Conservation (phyloP, 2,888 invertebrate species). For the Drosophila gaucha region DNA sequence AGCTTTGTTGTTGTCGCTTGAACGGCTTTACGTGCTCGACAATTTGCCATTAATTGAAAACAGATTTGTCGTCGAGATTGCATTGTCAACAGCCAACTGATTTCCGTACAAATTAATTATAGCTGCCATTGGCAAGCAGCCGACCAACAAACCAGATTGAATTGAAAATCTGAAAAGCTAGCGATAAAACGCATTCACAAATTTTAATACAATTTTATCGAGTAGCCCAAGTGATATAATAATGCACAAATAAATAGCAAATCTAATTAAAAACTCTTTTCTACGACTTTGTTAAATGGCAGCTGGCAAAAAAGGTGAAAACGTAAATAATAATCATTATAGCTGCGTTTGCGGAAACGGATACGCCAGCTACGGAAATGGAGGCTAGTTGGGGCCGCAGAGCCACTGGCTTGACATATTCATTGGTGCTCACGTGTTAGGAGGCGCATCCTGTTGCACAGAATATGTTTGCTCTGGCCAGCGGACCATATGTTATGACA, state of each 20-base stretch:
- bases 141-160: slow-evolving; percentile 2
- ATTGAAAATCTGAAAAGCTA: slow-evolving; percentile 13
- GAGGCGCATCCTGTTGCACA: slow-evolving; percentile 37
- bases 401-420: slow-evolving; percentile 48
- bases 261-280: neutral
- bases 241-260: too few species aligned
- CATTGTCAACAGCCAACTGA: slow-evolving; percentile 75
- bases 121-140: slow-evolving; percentile 64
- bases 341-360: slow-evolving; percentile 59
- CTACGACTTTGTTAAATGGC: slow-evolving; percentile 19
- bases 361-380: slow-evolving; percentile 61
- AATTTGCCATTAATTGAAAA: slow-evolving; percentile 78
- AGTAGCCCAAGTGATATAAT: slow-evolving; percentile 36
- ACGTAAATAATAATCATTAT: slow-evolving; percentile 40
- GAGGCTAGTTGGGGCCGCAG: slow-evolving; percentile 2
- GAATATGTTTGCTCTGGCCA: slow-evolving; percentile 27
- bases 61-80: slow-evolving; percentile 74
- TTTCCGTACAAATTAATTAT: slow-evolving; percentile 75
- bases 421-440: slow-evolving; percentile 45
- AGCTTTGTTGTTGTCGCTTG: slow-evolving; percentile 14
- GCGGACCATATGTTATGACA: slow-evolving; percentile 57
- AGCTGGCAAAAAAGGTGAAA: neutral
- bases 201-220: slow-evolving; percentile 51
- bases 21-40: slow-evolving; percentile 63
- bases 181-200: slow-evolving; percentile 23